Percentiles rank a stretch among this genome's conserved stretches.
Conservation (phyloP, 2,113 vertebrate species). For the Myrmecobius fasciatus region DNA sequence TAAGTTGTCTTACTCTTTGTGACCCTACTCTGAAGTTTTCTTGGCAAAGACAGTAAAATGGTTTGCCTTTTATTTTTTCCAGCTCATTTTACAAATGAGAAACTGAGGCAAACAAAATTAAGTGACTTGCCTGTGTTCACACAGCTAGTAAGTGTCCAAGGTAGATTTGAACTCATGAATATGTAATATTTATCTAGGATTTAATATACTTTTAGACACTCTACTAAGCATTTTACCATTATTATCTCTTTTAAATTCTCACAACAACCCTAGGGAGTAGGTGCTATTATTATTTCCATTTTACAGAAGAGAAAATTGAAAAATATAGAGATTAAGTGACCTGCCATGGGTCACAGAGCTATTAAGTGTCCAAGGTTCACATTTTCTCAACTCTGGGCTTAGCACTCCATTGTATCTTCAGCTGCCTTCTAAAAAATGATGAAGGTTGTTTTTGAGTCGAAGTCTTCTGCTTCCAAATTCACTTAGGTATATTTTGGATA, state of each 20-base stretch:
- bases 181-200: neutral
- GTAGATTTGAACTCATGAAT: too few species aligned
- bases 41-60: too few species aligned
- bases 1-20: too few species aligned
- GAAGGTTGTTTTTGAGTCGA: neutral
- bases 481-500: neutral
- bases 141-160: too few species aligned
- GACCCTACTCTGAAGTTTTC: too few species aligned
- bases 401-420: neutral
- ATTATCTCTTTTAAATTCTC: neutral
- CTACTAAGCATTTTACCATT: neutral
- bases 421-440: neutral
- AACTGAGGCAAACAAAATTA: too few species aligned
- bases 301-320: too few species aligned
- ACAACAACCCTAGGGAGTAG: neutral
- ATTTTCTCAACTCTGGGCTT: neutral
- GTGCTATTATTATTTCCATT: neutral
- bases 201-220: neutral
- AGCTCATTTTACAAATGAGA: too few species aligned
- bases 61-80: too few species aligned
- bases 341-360: too few species aligned
- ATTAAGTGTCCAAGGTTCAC: neutral
- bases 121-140: too few species aligned
- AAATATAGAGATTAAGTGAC: neutral
- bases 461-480: neutral